Percentiles rank a stretch among this genome's conserved stretches.
phyloP scores from a whole-genome alignment of 2,797 vertebrate genomes.

The Mus spretus region DNA sequence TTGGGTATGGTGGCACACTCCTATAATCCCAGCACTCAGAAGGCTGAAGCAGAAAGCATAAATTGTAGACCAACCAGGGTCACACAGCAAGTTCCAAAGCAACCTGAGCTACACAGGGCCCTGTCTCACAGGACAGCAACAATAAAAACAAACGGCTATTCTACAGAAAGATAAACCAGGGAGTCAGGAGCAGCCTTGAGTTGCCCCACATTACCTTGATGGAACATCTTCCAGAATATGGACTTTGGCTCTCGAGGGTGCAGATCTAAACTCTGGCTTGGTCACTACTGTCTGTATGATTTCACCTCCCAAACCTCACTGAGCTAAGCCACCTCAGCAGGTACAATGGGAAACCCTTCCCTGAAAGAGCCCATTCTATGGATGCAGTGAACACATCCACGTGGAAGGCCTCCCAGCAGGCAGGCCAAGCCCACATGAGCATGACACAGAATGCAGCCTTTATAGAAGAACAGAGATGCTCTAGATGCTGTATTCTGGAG shows the following conservation, averaged over 20 bases:
- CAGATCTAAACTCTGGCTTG: background rate
- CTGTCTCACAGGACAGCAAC: background rate
- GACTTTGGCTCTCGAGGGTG: background rate
- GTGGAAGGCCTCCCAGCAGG: background rate
- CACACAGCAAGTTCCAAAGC: background rate
- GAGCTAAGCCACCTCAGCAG: background rate
- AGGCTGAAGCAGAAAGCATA: background rate
- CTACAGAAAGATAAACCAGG: background rate
- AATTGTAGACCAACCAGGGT: background rate
- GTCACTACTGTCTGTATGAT: background rate
- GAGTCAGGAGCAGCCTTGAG: background rate
- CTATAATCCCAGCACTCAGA: background rate
- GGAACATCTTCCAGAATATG: background rate
- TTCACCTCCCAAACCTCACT: background rate
- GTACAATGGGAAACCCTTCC: background rate
- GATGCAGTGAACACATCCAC: background rate
- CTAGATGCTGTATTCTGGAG: background rate
- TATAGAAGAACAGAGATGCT: background rate
- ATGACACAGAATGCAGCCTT: background rate
- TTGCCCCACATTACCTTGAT: background rate
- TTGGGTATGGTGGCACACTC: too few relatives aligned
- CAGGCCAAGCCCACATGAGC: background rate
- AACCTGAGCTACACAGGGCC: background rate
- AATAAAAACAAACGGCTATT: background rate
- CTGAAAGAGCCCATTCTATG: conserved; percentile 3